These are phyloP conservation scores for Drosophila parthenogenetica DNA, from an alignment of 2,888 invertebrate species.

Conservation along the genomic window DNA sequence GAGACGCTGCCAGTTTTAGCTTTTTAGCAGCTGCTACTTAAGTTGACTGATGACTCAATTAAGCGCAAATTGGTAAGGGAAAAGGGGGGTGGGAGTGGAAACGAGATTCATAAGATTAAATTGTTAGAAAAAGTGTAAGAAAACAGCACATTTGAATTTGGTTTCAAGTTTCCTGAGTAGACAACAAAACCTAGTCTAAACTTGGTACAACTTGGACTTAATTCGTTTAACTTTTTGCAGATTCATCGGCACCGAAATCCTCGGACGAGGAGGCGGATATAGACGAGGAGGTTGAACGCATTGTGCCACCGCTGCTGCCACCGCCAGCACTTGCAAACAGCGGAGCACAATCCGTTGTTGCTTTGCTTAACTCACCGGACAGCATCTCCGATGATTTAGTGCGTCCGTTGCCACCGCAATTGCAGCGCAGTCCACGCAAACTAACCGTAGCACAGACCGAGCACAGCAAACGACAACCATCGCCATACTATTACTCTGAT, in stretches of 20 bases:
- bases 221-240: constrained; percentile 57
- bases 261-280: constrained; percentile 86
- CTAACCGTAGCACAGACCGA: constrained; percentile 77
- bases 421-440: constrained; percentile 84
- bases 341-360: constrained; percentile 2
- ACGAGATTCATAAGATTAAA: background rate
- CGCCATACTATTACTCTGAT: constrained; percentile 94
- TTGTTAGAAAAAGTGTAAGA: background rate
- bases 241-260: constrained; percentile 86
- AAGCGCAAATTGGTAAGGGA: constrained; percentile 2
- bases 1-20: background rate
- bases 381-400: constrained; percentile 87
- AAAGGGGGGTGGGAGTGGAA: background rate
- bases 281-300: constrained; percentile 64
- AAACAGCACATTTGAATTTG: no score
- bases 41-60: constrained; percentile 23
- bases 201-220: background rate
- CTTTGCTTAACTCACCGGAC: constrained; percentile 89
- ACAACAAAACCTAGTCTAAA: no score
- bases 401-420: constrained; percentile 84
- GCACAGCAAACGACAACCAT: constrained; percentile 88
- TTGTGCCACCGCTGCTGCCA: constrained; percentile 9
- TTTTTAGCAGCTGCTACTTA: constrained; percentile 1
- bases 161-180: no score
- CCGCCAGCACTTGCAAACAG: constrained; percentile 12